Evolutionary conservation across 2,797 vertebrate species (phyloP).

Genomic region (Labroides dimidiatus): DNA sequence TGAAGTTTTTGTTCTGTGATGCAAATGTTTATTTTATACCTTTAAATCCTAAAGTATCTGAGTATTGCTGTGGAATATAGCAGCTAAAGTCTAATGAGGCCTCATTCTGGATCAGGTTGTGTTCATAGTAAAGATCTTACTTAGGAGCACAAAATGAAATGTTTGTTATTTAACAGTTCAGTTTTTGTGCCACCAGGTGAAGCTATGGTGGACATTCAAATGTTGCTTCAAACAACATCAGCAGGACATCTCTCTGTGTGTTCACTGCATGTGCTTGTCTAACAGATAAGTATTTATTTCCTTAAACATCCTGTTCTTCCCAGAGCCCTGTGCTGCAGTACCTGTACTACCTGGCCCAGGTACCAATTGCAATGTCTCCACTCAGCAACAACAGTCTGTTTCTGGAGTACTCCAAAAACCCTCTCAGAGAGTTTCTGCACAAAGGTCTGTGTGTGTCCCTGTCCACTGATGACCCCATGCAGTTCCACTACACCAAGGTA

Average conservation of each 20-base stretch:
- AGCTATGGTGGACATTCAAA: background rate
- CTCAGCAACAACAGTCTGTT: conserved; percentile 99
- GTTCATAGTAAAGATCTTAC: background rate
- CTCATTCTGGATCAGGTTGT: background rate
- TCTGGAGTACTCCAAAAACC: conserved; percentile 97
- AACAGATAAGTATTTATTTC: background rate
- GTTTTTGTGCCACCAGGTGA: background rate
- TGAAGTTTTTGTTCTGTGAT: background rate
- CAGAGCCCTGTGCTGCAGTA: conserved; percentile 98
- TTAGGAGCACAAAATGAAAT: background rate
- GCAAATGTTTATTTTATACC: background rate
- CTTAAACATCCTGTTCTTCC: conserved; percentile 48
- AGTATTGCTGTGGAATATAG: background rate
- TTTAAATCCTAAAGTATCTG: background rate
- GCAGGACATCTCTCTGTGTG: background rate
- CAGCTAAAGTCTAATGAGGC: background rate
- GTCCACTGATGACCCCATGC: conserved; percentile 97
- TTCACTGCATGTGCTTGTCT: background rate
- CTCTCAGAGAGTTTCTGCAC: conserved; percentile 93
- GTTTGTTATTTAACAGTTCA: background rate
- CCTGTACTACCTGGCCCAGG: conserved; percentile 95
- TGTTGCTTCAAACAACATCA: too few species aligned
- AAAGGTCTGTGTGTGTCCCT: conserved; percentile 95
- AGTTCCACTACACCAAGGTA: conserved; percentile 99
- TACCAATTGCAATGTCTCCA: conserved; percentile 98